phyloP scores from a whole-genome alignment of 2,113 vertebrate species.

The Odontophorus gujanensis region DNA sequence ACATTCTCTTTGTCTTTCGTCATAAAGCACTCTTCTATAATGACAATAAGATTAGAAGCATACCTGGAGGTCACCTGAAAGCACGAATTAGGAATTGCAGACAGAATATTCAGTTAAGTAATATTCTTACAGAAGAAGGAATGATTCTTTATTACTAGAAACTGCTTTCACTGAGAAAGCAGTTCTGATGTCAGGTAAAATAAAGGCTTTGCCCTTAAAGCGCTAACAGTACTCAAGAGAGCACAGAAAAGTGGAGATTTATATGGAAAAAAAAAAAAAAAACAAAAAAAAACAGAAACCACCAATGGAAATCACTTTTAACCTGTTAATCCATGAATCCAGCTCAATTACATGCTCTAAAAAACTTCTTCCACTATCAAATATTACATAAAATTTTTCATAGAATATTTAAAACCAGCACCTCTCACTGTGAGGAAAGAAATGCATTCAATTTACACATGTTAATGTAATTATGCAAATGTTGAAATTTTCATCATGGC shows the following conservation, averaged over 20 bases:
- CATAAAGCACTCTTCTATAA: neutral
- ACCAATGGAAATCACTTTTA: slow-evolving; percentile 35
- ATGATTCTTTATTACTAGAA: neutral
- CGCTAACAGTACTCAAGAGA: slow-evolving; percentile 11
- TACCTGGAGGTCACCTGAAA: neutral
- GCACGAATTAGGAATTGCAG: neutral
- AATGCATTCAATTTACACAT: neutral
- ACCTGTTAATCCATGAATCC: slow-evolving; percentile 40
- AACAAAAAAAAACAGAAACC: neutral
- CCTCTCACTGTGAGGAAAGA: neutral
- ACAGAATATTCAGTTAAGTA: slow-evolving; percentile 5
- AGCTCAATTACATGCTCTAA: slow-evolving; percentile 32
- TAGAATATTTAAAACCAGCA: slow-evolving; percentile 5
- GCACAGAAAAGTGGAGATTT: slow-evolving; percentile 15
- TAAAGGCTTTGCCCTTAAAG: neutral
- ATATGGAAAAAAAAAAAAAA: slow-evolving; percentile 1
- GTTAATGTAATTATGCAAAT: slow-evolving; percentile 38
- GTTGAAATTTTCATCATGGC: neutral
- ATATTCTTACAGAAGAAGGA: neutral
- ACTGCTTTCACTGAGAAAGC: neutral
- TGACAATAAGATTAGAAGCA: neutral
- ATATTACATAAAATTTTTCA: slow-evolving; percentile 32
- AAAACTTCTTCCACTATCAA: slow-evolving; percentile 28
- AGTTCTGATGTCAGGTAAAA: neutral
- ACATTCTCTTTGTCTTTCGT: neutral